Evolutionary conservation across 2,797 vertebrate species (phyloP).

Genomic region (Amniataba percoides): DNA sequence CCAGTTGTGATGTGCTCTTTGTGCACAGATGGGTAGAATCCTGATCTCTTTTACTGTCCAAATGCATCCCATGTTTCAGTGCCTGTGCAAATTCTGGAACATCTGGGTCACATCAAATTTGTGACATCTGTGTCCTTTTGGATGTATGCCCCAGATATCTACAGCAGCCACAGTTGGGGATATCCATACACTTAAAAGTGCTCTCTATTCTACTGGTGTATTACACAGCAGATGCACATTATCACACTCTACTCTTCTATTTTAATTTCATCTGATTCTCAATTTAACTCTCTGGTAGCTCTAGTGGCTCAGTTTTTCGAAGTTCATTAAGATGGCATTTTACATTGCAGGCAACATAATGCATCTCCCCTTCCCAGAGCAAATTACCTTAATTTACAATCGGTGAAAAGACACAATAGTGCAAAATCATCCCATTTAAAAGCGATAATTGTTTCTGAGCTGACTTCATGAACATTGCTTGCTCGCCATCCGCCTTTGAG

Average conservation of each 20-base stretch:
- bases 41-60: constrained; percentile 70
- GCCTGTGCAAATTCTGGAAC: constrained; percentile 65
- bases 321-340: constrained; percentile 51
- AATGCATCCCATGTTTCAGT: constrained; percentile 67
- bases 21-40: constrained; percentile 74
- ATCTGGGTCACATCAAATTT: constrained; percentile 74
- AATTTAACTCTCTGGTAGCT: neutral
- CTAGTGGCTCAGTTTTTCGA: neutral
- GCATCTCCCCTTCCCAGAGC: constrained; percentile 27
- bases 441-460: constrained; percentile 53
- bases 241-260: neutral
- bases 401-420: constrained; percentile 39
- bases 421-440: constrained; percentile 51
- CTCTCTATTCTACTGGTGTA: constrained; percentile 17
- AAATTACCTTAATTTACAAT: constrained; percentile 63
- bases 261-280: neutral
- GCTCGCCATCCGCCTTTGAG: constrained; percentile 27
- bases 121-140: constrained; percentile 78
- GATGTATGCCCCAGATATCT: constrained; percentile 59
- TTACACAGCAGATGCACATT: constrained; percentile 4
- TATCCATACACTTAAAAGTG: constrained; percentile 21
- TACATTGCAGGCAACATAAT: constrained; percentile 18
- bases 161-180: constrained; percentile 35
- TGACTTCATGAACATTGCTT: constrained; percentile 23
- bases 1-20: constrained; percentile 47